Conservation (phyloP, 2,888 invertebrate species). For the Parapristionchus giblindavisi region DNA sequence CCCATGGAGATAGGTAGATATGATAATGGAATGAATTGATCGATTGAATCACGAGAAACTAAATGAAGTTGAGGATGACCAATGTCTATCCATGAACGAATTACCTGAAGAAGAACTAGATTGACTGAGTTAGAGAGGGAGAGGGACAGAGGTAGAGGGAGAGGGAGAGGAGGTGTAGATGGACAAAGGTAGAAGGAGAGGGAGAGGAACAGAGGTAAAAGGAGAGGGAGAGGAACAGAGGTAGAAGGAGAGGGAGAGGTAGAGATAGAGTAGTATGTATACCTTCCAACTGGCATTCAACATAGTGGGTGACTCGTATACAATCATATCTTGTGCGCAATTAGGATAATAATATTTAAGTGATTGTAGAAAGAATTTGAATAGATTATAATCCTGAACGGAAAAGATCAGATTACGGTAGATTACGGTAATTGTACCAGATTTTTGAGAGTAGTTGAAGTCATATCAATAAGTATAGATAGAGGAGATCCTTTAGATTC, state of each 20-base stretch:
- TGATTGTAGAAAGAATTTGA: slow-evolving; percentile 63
- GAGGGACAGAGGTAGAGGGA: too few relatives aligned
- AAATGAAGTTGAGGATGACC: slow-evolving; percentile 45
- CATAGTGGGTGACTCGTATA: slow-evolving; percentile 60
- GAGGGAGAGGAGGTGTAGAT: too few relatives aligned
- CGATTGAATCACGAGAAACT: slow-evolving; percentile 43
- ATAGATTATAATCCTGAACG: slow-evolving; percentile 60
- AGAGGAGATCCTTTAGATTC: slow-evolving; percentile 58
- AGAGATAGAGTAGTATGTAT: not conserved
- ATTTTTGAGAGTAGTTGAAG: slow-evolving; percentile 53
- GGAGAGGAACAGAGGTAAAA: not conserved
- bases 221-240: not conserved
- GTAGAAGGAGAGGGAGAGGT: too few relatives aligned
- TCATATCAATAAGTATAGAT: slow-evolving; percentile 62
- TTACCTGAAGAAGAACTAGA: slow-evolving; percentile 44
- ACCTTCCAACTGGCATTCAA: slow-evolving; percentile 65
- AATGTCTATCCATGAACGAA: slow-evolving; percentile 53
- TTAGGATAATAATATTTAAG: slow-evolving; percentile 66
- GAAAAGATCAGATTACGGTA: slow-evolving; percentile 3
- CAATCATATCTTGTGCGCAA: slow-evolving; percentile 52
- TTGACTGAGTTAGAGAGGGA: not conserved
- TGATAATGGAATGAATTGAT: slow-evolving; percentile 51
- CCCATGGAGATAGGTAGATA: slow-evolving; percentile 56
- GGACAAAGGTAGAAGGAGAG: too few relatives aligned
- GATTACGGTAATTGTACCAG: slow-evolving; percentile 50